A percentile compares a stretch with the other conserved stretches of the same genome.
These are phyloP conservation scores for Bellardia pandia DNA, from an alignment of 2,888 invertebrate species.

Conservation along the genomic window DNA sequence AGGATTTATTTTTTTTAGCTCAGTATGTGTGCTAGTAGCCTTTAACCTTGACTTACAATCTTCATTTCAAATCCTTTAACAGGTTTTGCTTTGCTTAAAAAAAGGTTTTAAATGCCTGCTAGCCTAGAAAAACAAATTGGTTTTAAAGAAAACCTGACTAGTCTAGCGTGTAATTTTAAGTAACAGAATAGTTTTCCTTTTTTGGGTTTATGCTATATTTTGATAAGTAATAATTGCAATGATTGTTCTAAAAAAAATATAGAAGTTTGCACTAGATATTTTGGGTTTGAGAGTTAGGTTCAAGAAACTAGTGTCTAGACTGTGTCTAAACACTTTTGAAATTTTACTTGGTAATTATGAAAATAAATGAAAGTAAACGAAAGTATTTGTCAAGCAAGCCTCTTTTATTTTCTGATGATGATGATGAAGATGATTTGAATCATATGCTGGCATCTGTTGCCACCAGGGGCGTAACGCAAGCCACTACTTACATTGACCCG, in stretches of 20 bases:
- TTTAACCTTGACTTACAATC: slow-evolving; percentile 47
- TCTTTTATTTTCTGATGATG: no score
- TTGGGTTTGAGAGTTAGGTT: background rate
- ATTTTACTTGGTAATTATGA: background rate
- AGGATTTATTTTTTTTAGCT: slow-evolving; percentile 12
- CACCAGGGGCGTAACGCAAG: no score
- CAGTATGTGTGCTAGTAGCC: background rate
- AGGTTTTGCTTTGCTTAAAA: slow-evolving; percentile 38
- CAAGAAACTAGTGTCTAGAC: slow-evolving; percentile 51
- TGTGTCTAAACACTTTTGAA: background rate
- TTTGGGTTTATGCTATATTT: slow-evolving; percentile 11
- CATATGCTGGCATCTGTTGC: no score
- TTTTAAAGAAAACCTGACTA: background rate
- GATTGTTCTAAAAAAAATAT: slow-evolving; percentile 7
- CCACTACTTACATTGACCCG: no score
- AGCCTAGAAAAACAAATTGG: slow-evolving; percentile 29
- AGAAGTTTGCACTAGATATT: background rate
- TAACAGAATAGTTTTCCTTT: background rate
- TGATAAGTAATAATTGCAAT: slow-evolving; percentile 62
- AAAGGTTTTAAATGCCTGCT: slow-evolving; percentile 5
- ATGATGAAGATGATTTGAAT: no score
- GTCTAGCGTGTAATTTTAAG: slow-evolving; percentile 24
- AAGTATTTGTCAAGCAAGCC: no score
- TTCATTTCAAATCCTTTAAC: slow-evolving; percentile 16
- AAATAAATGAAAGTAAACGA: background rate